Base-by-base conservation (phyloP, 2,888 invertebrate species). In the Dryobotodes eremita region DNA sequence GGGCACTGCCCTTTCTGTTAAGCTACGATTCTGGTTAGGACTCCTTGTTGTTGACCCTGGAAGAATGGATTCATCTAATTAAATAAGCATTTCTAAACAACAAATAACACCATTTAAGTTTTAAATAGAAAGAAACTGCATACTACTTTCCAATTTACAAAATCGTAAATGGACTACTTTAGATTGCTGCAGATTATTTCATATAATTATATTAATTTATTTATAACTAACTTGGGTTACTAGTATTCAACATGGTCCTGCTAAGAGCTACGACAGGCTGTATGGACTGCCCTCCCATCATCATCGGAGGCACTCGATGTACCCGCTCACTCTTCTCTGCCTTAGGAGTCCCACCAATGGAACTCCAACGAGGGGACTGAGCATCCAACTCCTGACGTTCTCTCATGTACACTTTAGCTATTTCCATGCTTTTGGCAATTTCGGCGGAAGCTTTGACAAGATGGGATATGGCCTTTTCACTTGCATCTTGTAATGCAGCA, bases 261-360 rank as follows among this genome's bases (percentile, higher is more conserved):
- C 94, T 95, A 4, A 97, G 89, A 6, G 95, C 91, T 0, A 97
- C 96, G 0, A 96, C 96, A 0, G 96, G 96, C 83, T 96, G 96
- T 82, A 96, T 94, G 0, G 94, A 93, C 81, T 93, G 94, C 0
- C 96, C 96, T 0, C 95, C 96, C 61, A 95, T 91, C 90, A 95
- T 90, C 92, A 94, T 89, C 0, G 96, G 96, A 1, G 94, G 94
- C 5, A 97, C 96, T 75, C 94, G 86, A 83, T 95, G 94, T 6
- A 96, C 91, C 82, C 92, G 95, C 17, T 95, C 95, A 0, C 83
- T 89, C 36, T 88, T 92, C 0, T 86, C 88, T 0, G 82, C 17
- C 8, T 64, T 75, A 1, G 94, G 94, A 8, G 94, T 93, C 7
- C 91, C 93, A n/a, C 94, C 91, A 2, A 94, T 87, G 1, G 86